Percentiles rank a stretch among this genome's conserved stretches.
Evolutionary conservation across 2,888 invertebrate species (phyloP).

Genomic region (Brachyopa scutellaris): DNA sequence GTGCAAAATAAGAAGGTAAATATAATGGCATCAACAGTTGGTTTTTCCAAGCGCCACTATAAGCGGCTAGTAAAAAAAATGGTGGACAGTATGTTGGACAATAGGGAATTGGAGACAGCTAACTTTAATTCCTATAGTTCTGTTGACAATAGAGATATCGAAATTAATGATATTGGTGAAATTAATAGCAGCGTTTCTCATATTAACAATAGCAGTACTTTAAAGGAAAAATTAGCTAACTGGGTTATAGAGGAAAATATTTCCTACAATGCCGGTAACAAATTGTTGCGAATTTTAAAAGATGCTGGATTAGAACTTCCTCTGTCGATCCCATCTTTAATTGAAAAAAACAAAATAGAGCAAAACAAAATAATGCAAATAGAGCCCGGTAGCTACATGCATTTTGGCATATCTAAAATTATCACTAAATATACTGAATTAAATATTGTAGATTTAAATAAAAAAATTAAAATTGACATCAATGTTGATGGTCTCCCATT

Average conservation of each 20-base stretch:
- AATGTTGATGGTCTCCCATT: conserved; percentile 47
- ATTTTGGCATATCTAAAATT: conserved; percentile 23
- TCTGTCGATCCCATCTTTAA: conserved; percentile 8
- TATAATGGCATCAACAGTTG: no score
- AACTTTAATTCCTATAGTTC: no score
- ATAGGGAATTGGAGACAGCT: no score
- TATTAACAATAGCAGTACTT: no score
- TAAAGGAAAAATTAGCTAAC: conserved; percentile 17
- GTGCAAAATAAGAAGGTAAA: no score
- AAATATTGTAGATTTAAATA: conserved; percentile 2
- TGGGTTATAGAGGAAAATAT: conserved; percentile 22
- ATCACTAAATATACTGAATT: neutral
- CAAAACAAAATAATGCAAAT: neutral
- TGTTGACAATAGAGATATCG: no score
- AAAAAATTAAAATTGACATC: conserved; percentile 16
- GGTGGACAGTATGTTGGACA: no score
- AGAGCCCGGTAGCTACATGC: conserved; percentile 11
- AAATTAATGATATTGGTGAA: no score
- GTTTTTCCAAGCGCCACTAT: no score
- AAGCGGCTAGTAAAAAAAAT: no score
- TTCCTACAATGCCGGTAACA: conserved; percentile 1
- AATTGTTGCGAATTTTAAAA: conserved; percentile 9
- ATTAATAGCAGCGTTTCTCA: no score
- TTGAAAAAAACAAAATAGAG: conserved; percentile 5
- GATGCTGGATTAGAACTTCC: conserved; percentile 4